Evolutionary conservation across 2,888 invertebrate genomes (phyloP).

Genomic region (Podabrus alpinus): DNA sequence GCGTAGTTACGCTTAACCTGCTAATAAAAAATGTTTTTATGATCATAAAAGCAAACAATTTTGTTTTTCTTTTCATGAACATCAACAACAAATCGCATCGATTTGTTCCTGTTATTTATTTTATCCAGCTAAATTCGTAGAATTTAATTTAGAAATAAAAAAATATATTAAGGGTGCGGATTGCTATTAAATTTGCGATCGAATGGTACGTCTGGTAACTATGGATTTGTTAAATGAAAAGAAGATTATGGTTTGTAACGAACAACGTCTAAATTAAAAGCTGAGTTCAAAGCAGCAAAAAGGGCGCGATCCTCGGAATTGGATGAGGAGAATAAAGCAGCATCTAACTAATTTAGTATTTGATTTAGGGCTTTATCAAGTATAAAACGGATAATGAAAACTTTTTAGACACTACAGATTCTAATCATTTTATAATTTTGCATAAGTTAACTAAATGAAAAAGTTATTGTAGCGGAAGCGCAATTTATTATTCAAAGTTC

Average conservation of each 20-base stretch:
- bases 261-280: constrained; percentile 12
- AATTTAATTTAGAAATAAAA: neutral
- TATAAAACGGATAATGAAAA: constrained; percentile 16
- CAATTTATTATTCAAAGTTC: constrained; percentile 11
- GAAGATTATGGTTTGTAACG: constrained; percentile 32
- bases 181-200: neutral
- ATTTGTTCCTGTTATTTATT: neutral
- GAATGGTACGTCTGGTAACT: neutral
- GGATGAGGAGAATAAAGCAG: constrained; percentile 36
- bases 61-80: neutral
- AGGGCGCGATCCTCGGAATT: constrained; percentile 41
- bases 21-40: neutral
- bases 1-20: neutral
- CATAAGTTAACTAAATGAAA: constrained; percentile 13
- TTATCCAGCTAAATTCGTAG: neutral
- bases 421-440: constrained; percentile 19
- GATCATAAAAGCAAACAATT: neutral
- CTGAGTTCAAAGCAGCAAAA: constrained; percentile 24
- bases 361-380: constrained; percentile 15
- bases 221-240: constrained; percentile 2
- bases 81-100: neutral
- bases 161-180: neutral
- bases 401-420: constrained; percentile 9
- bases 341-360: constrained; percentile 35
- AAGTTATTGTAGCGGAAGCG: constrained; percentile 16